Evolutionary conservation across 92 coral and sea anemone genomes (phyloP), one percentile per base, ranked within the genome.

Genomic region (Zoanthus sociatus): DNA sequence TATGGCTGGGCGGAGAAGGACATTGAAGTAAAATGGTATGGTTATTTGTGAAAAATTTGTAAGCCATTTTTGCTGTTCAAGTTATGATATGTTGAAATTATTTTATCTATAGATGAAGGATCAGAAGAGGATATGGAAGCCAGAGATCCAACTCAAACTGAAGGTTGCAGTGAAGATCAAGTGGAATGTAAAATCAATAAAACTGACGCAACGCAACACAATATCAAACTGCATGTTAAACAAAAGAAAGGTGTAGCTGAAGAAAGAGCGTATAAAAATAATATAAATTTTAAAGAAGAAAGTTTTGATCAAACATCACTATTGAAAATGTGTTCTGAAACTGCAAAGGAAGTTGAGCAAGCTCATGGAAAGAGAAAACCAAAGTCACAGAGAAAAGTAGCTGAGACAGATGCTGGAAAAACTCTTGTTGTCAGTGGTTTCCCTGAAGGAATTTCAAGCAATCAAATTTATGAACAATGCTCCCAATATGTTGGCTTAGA

Each of bases 341-440:
- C 45, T 66, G 61, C 58, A 47, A 71, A 81, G 60, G 47, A 81
- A 46, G 10, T 7, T 60, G 61, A 81, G 6, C 37, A 64, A 21
- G 9, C 44, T 47, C 60, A 81, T 8, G 85, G 21, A 67, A 81
- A 26, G 50, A 76, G 84, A 72, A 96, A 91, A 72, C 86, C 90
- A 5, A 96, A 92, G 51, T 93, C 99, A 3, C 89, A 93, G 66
- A 89, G 95, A 84, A 88, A 87, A 72, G 86, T 70, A 3, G 86
- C 96, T 5, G 88, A 84, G 63, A 85, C 84, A 71, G 94, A 93
- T 71, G 89, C 92, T 76, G 99, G 98, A 16, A 86, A 94, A 53
- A 95, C 97, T 37, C 88, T 97, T n/a, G 92, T 89, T 17, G 33
- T 97, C 17, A 78, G 90, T 56, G 98, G 97, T 46, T 86, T 97